These are phyloP conservation scores for Apotomis turbidana DNA, from an alignment of 2,888 invertebrate genomes.

Conservation along the genomic window DNA sequence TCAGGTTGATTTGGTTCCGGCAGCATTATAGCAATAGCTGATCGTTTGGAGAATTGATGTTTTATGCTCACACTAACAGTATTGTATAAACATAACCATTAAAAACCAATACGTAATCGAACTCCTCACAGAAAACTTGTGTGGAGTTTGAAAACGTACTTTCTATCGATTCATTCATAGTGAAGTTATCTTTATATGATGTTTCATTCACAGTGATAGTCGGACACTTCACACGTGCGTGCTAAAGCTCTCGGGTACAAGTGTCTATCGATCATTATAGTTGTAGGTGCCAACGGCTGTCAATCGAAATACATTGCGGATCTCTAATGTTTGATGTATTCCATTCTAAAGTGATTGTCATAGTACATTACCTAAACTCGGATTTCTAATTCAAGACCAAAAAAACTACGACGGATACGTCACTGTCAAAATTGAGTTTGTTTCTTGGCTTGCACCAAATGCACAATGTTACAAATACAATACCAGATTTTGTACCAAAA, in stretches of 20 bases:
- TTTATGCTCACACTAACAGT: neutral
- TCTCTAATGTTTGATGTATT: neutral
- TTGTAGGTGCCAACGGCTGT: constrained; percentile 24
- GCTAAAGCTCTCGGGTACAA: constrained; percentile 8
- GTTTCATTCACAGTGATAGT: constrained; percentile 15
- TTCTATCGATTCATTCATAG: constrained; percentile 15
- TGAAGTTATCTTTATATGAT: neutral
- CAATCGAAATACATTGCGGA: neutral
- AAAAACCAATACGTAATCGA: neutral
- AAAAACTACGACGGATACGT: too few relatives aligned
- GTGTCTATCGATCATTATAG: constrained; percentile 32
- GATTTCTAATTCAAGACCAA: too few relatives aligned
- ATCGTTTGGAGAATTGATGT: too few relatives aligned
- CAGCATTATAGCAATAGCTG: too few relatives aligned
- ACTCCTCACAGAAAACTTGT: neutral
- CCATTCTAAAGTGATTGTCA: too few relatives aligned
- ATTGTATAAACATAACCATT: neutral
- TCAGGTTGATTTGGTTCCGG: too few relatives aligned
- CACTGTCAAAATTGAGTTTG: too few relatives aligned
- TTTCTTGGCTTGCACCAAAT: too few relatives aligned
- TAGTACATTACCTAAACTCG: too few relatives aligned
- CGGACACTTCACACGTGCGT: constrained; percentile 13
- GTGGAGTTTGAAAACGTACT: neutral
- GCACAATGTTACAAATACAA: too few relatives aligned
- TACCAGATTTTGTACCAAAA: too few relatives aligned